Evolutionary conservation across 1,140 invertebrate genomes (phyloP), one percentile per base, ranked within the genome.

Genomic region (Pseudachorutes palmiensis): DNA sequence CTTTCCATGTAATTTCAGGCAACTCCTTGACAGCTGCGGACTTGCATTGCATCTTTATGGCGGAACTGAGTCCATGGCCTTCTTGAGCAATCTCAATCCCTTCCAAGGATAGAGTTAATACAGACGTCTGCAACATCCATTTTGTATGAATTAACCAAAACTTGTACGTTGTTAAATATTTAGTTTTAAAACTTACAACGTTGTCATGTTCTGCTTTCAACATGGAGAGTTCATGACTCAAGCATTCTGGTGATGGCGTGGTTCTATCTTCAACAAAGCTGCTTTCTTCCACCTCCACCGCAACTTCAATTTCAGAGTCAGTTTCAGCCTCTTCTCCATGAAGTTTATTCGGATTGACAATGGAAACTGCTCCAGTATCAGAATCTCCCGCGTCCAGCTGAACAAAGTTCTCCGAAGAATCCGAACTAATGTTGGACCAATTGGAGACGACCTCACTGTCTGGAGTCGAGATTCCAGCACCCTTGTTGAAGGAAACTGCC

Each of bases 1-100:
- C 92, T 76, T 95, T 92, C 87, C 91, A 94, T 2, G 88, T 87
- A 76, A 95, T 93, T 57, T 89, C 87, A 5, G 85, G 83, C 76
- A 90, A 92, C 77, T 95, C 91, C 72, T 92, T 87, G 60, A 84
- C 85, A 16, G 79, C 80, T 9, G 95, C 79, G 73, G 89, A 86
- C 5, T 86, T 85, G 16, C 91, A 84, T 75, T 92, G 89, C 26
- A 91, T 75, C 74, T 89, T 86, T 9, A 93, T 80, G 0, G 83
- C 79, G 0, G 89, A 88, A n/a, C 83, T 81, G 61, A 87, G 84
- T 2, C 86, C 87, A n/a, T 80, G 77, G 45, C 87, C 89, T 77
- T 94, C 87, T 71, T 93, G 86, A 59, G 91, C 82, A 30, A 92
- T 75, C 80, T 95, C 90, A 9, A 92, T 85, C 75, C 88, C 87